Conservation (phyloP, 2,888 invertebrate genomes). For the Dromius quadrimaculatus region DNA sequence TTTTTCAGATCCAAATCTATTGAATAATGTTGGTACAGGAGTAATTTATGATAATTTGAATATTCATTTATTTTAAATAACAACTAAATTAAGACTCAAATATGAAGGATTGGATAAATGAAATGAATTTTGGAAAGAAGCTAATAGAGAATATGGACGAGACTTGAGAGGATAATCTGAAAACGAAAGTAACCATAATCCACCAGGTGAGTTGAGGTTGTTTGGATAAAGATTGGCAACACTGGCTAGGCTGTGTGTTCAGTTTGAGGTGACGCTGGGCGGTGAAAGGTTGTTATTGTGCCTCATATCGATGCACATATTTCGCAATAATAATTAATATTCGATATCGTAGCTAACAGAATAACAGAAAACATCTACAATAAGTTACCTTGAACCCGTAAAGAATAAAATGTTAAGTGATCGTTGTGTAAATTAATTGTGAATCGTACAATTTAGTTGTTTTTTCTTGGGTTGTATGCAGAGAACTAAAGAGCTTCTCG, state of each 20-base stretch:
- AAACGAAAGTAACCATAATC: conserved; percentile 31
- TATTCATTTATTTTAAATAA: conserved; percentile 11
- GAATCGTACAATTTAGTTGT: conserved; percentile 32
- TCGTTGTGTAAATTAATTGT: conserved; percentile 20
- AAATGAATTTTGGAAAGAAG: too few species aligned
- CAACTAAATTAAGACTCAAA: too few species aligned
- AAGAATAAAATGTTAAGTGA: conserved; percentile 32
- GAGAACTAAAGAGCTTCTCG: not conserved
- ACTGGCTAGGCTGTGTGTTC: conserved; percentile 30
- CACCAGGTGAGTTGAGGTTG: conserved; percentile 11
- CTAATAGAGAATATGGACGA: too few species aligned
- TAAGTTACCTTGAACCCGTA: conserved; percentile 29
- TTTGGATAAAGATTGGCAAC: conserved; percentile 9
- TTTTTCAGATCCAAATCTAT: too few species aligned
- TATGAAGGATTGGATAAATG: too few species aligned
- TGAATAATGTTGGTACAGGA: not conserved
- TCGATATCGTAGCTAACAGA: conserved; percentile 25
- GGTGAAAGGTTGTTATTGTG: conserved; percentile 42
- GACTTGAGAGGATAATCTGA: conserved; percentile 10
- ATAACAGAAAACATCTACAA: conserved; percentile 12
- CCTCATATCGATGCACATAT: conserved; percentile 38
- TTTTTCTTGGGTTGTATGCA: conserved; percentile 25
- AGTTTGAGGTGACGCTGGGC: conserved; percentile 42
- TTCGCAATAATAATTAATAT: conserved; percentile 42
- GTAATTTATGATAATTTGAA: not conserved